Base-by-base conservation (phyloP, 2,888 invertebrate species). In the Physocephala rufipes region DNA sequence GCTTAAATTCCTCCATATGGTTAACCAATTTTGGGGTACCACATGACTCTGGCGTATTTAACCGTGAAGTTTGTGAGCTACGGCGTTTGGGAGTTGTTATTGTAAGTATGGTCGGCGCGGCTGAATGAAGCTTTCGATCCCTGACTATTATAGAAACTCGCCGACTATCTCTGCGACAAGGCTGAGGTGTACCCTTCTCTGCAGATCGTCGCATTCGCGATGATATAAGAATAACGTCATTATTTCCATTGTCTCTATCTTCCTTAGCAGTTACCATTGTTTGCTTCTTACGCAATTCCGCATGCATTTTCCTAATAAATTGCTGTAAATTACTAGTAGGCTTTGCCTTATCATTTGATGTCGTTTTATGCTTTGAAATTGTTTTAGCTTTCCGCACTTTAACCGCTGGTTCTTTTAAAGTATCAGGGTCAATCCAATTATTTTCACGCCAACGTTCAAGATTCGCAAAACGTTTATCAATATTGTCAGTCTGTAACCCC, bases 401-500 rank as follows among this genome's bases (percentile, higher is more conserved):
- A 5, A 61, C 62, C 2, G 21, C 9, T 64, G 71, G 1, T 36
- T 53, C 13, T n/a, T 28, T 4, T 9, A 65, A 63, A 24, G 78
- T 78, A 65, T 84, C 84, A 0, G 84, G 85, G 76, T 85, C 85
- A 1, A 70, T 28, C 85, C 85, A 85, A 53, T 82, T 71, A 67
- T 85, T 85, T 1, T 70, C 70, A 63, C 79, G 81, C 83, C 85
- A 84, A 9, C 79, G 78, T 21, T 77, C 74, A 26, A 85, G 74
- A 70, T 81, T 82, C 0, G 76, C 76, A 55, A 85, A 85, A 2
- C 85, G 81, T 65, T 83, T 82, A 26, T 85, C 83, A 2, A 85
- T 75, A 70, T 85, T 83, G 2, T 83, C 83, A n/a, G 85, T 78
- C 71, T 85, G 79, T 76, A 91, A 88, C 68, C 89, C 88, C 30